Percentiles rank a stretch among this genome's conserved stretches.
phyloP scores from a whole-genome alignment of 2,888 invertebrate genomes.

The Entomobrya proxima region DNA sequence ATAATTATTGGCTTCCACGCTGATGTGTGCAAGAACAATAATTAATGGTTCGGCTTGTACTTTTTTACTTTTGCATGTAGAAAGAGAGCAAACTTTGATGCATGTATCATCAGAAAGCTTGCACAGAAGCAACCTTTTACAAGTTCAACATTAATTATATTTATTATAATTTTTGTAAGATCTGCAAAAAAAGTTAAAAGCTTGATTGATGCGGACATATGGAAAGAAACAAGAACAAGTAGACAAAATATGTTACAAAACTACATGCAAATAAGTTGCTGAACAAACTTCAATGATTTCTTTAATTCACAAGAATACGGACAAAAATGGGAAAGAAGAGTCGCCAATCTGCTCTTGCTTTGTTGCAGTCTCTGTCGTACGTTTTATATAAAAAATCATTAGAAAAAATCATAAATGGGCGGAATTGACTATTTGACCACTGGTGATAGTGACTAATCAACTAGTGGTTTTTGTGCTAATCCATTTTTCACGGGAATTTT shows the following conservation, averaged over 20 bases:
- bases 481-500: constrained; percentile 3
- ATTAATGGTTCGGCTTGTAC: no score
- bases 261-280: no score
- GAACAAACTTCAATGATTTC: no score
- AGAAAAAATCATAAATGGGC: constrained; percentile 41
- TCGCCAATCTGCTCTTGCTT: no score
- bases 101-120: constrained; percentile 33
- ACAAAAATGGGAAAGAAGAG: no score
- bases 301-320: no score
- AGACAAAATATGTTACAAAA: not conserved
- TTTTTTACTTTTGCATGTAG: no score
- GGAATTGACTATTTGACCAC: no score
- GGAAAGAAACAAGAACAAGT: not conserved
- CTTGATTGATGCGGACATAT: not conserved
- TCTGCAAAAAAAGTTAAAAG: constrained; percentile 4
- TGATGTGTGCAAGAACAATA: no score
- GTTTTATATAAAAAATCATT: not conserved
- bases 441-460: not conserved
- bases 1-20: constrained; percentile 58
- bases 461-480: not conserved
- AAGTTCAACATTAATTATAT: constrained; percentile 58
- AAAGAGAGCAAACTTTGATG: constrained; percentile 18
- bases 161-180: constrained; percentile 15
- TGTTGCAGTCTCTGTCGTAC: no score
- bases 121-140: constrained; percentile 47